phyloP scores from a whole-genome alignment of 2,888 invertebrate genomes.

The Phasia obesa region DNA sequence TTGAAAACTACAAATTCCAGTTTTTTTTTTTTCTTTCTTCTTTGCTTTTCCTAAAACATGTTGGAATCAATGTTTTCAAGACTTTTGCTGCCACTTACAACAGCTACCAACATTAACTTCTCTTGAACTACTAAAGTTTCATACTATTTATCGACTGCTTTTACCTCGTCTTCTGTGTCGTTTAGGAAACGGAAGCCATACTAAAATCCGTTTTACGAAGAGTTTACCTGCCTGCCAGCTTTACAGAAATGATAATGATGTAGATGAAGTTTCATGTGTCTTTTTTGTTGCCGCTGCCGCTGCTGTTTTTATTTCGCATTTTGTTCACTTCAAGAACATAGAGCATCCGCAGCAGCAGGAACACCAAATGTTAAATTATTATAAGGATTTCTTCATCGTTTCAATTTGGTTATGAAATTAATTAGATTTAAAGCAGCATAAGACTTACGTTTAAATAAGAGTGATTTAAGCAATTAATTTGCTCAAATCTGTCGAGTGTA shows the following conservation, averaged over 20 bases:
- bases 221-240: slow-evolving; percentile 56
- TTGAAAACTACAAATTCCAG: slow-evolving; percentile 36
- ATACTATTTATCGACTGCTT: slow-evolving; percentile 21
- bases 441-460: not conserved
- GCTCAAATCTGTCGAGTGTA: too few relatives aligned
- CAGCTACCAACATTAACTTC: slow-evolving; percentile 29
- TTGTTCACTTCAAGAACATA: not conserved
- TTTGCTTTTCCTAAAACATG: slow-evolving; percentile 36
- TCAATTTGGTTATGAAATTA: slow-evolving; percentile 31
- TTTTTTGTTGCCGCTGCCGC: not conserved
- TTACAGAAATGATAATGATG: slow-evolving; percentile 40
- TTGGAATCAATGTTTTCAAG: slow-evolving; percentile 58
- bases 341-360: slow-evolving; percentile 4
- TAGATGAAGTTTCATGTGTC: slow-evolving; percentile 44
- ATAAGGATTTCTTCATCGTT: slow-evolving; percentile 21
- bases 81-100: slow-evolving; percentile 35
- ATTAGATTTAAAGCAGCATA: slow-evolving; percentile 38
- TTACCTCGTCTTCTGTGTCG: slow-evolving; percentile 46
- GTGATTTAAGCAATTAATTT: slow-evolving; percentile 8
- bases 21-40: slow-evolving; percentile 3
- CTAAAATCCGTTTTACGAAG: slow-evolving; percentile 62
- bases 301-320: not conserved
- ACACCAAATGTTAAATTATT: slow-evolving; percentile 13
- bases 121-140: slow-evolving; percentile 36
- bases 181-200: slow-evolving; percentile 69